A percentile compares a stretch with the other conserved stretches of the same genome.
Conservation (phyloP, 2,888 invertebrate genomes). For the Stenoptilia bipunctidactyla region DNA sequence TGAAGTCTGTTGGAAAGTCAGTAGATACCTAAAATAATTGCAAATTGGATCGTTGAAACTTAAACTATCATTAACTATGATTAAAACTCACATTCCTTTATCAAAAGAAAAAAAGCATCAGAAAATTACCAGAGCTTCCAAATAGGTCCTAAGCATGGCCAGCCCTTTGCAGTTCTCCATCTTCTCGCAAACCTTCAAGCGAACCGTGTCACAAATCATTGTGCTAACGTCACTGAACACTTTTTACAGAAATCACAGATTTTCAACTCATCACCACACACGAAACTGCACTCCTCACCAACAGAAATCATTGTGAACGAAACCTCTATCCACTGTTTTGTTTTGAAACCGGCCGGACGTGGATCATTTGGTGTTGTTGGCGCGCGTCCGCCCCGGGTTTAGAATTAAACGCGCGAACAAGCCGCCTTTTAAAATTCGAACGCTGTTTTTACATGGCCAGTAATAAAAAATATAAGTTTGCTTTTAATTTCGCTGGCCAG, state of each 20-base stretch:
- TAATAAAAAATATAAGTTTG: no score
- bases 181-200: conserved; percentile 54
- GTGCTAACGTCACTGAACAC: conserved; percentile 13
- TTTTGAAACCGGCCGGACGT: conserved; percentile 52
- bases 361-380: conserved; percentile 28
- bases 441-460: conserved; percentile 14
- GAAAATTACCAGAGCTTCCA: conserved; percentile 43
- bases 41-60: no score
- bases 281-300: conserved; percentile 25
- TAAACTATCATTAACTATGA: no score
- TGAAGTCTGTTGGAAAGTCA: no score
- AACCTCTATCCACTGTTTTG: conserved; percentile 28
- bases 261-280: conserved; percentile 18
- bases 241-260: conserved; percentile 9
- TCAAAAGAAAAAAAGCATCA: no score
- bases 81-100: no score
- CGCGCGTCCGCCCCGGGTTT: background rate
- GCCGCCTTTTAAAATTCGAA: no score
- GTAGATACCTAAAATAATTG: no score
- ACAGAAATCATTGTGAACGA: conserved; percentile 26
- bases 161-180: conserved; percentile 51
- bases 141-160: conserved; percentile 49
- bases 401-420: background rate
- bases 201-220: conserved; percentile 56
- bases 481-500: no score